phyloP scores from a whole-genome alignment of 2,888 invertebrate species.

The Habroteleia sp. region DNA sequence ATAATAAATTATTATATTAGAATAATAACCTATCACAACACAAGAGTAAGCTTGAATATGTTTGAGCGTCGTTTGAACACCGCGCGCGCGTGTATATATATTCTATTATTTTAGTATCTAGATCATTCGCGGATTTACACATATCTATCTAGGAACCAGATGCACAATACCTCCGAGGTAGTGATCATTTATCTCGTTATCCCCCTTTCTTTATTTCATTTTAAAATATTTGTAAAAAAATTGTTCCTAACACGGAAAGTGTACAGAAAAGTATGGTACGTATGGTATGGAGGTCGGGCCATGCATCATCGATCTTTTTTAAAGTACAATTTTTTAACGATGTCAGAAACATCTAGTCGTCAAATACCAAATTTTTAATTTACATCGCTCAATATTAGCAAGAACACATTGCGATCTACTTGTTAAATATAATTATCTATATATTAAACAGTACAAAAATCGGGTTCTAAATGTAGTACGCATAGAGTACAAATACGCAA shows the following conservation, averaged over 20 bases:
- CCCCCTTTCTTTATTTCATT: neutral
- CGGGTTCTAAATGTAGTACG: slow-evolving; percentile 45
- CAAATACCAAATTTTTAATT: slow-evolving; percentile 5
- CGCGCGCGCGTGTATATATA: too few species aligned
- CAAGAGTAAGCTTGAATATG: slow-evolving; percentile 54
- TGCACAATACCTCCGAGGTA: slow-evolving; percentile 78
- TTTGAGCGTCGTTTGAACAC: slow-evolving; percentile 39
- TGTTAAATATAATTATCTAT: slow-evolving; percentile 31
- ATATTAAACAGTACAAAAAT: slow-evolving; percentile 24
- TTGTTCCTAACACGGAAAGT: slow-evolving; percentile 1
- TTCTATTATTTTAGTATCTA: too few species aligned
- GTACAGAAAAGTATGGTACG: slow-evolving; percentile 12
- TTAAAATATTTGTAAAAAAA: slow-evolving; percentile 27
- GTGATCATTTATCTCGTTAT: slow-evolving; percentile 54
- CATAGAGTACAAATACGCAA: slow-evolving; percentile 48
- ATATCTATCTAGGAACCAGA: slow-evolving; percentile 77
- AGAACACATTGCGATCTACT: slow-evolving; percentile 44
- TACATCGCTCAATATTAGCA: slow-evolving; percentile 6
- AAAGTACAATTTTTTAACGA: slow-evolving; percentile 7
- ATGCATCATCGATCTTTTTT: slow-evolving; percentile 44
- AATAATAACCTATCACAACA: slow-evolving; percentile 40
- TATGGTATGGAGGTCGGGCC: slow-evolving; percentile 38
- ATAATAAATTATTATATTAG: slow-evolving; percentile 19
- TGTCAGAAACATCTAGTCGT: slow-evolving; percentile 1
- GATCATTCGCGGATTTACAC: too few species aligned